A percentile compares a stretch with the other conserved stretches of the same genome.
These are phyloP conservation scores for Neotragus moschatus DNA, from an alignment of 2,113 vertebrate genomes.

Conservation along the genomic window DNA sequence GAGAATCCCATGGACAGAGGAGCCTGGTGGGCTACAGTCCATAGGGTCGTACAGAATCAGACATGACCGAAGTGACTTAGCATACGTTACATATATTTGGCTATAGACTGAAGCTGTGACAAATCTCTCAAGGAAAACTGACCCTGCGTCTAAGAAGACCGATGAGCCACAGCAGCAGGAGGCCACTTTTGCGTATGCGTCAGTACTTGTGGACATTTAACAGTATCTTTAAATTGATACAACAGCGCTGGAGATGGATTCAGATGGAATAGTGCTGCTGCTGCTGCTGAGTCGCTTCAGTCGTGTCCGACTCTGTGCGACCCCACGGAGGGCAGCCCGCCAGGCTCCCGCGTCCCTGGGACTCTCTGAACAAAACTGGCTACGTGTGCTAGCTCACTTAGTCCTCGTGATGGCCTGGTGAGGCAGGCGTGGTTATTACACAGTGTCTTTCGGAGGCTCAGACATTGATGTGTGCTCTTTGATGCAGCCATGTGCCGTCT, in stretches of 20 bases:
- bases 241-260: not conserved
- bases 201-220: not conserved
- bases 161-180: not conserved
- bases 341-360: too few relatives aligned
- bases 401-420: not conserved
- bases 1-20: not conserved
- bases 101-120: not conserved
- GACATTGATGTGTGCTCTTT: not conserved
- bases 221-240: not conserved
- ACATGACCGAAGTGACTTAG: not conserved
- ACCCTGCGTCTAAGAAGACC: not conserved
- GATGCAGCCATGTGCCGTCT: not conserved
- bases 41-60: accelerated
- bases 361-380: not conserved
- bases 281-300: too few relatives aligned
- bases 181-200: not conserved
- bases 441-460: not conserved
- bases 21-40: not conserved
- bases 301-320: accelerated
- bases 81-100: not conserved
- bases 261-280: not conserved
- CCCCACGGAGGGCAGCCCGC: too few relatives aligned
- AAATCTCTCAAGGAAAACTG: not conserved
- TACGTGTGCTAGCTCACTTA: not conserved
- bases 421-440: not conserved